A percentile compares a stretch with the other conserved stretches of the same genome.
These are phyloP conservation scores for Pedetes capensis DNA, from an alignment of 2,113 vertebrate species.

Conservation along the genomic window DNA sequence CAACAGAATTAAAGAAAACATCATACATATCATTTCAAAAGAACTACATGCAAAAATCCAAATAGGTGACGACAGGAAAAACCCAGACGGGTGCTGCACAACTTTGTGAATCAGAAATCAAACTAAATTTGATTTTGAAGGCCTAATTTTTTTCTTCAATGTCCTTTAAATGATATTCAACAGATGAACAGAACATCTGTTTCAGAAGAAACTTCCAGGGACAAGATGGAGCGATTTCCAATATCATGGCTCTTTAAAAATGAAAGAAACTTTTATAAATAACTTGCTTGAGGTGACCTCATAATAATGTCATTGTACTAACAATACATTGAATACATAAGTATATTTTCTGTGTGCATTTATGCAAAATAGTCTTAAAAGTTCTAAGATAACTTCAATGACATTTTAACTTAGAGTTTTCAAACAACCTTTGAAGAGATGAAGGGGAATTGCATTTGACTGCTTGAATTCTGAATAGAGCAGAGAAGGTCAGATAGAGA, in stretches of 20 bases:
- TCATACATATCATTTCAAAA: background rate
- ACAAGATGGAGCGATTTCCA: background rate
- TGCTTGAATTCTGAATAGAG: constrained; percentile 60
- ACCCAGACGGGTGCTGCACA: background rate
- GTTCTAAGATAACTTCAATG: background rate
- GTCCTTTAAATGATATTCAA: constrained; percentile 39
- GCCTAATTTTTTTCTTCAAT: constrained; percentile 34
- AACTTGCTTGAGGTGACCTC: background rate
- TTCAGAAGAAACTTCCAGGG: background rate
- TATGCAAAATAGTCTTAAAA: background rate
- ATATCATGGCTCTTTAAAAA: background rate
- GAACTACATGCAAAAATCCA: background rate
- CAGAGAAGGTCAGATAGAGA: constrained; percentile 77
- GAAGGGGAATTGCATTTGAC: constrained; percentile 38
- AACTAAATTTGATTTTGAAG: constrained; percentile 46
- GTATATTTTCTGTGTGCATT: background rate
- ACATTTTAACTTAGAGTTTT: constrained; percentile 7
- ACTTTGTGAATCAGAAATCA: constrained; percentile 21
- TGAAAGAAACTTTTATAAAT: background rate
- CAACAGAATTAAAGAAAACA: background rate
- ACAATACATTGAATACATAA: background rate
- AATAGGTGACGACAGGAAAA: background rate
- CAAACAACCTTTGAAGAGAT: background rate
- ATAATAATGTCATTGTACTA: background rate
- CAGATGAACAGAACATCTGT: background rate